Evolutionary conservation across 2,888 invertebrate species (phyloP).

Genomic region (Agonopterix heracliana): DNA sequence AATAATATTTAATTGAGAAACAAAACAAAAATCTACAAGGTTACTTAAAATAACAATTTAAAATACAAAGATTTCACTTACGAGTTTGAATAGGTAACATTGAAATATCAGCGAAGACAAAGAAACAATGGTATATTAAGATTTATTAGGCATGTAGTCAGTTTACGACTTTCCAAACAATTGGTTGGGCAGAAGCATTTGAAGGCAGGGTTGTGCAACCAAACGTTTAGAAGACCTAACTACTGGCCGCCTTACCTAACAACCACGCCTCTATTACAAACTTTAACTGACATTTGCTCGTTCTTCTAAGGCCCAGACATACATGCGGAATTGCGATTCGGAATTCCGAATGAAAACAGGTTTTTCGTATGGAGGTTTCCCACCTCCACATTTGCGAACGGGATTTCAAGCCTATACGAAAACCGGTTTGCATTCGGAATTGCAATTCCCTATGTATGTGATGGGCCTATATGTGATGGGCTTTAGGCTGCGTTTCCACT

Average conservation of each 20-base stretch:
- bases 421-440: too few species aligned
- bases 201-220: conserved; percentile 20
- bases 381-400: too few species aligned
- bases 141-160: conserved; percentile 40
- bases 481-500: too few species aligned
- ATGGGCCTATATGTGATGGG: too few species aligned
- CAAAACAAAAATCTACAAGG: too few species aligned
- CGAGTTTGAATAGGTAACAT: conserved; percentile 13
- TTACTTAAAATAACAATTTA: background rate
- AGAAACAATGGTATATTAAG: conserved; percentile 50
- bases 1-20: too few species aligned
- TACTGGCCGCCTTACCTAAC: conserved; percentile 26
- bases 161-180: conserved; percentile 40
- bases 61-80: background rate
- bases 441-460: too few species aligned
- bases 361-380: too few species aligned
- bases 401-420: too few species aligned
- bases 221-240: conserved; percentile 16
- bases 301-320: too few species aligned
- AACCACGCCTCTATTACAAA: conserved; percentile 6
- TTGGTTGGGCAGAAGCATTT: conserved; percentile 16
- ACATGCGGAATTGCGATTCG: too few species aligned
- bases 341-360: too few species aligned
- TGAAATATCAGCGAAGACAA: conserved; percentile 35
- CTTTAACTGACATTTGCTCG: conserved; percentile 2